These are phyloP conservation scores for Alligator mississippiensis DNA, from an alignment of 2,113 vertebrate species.

Conservation along the genomic window DNA sequence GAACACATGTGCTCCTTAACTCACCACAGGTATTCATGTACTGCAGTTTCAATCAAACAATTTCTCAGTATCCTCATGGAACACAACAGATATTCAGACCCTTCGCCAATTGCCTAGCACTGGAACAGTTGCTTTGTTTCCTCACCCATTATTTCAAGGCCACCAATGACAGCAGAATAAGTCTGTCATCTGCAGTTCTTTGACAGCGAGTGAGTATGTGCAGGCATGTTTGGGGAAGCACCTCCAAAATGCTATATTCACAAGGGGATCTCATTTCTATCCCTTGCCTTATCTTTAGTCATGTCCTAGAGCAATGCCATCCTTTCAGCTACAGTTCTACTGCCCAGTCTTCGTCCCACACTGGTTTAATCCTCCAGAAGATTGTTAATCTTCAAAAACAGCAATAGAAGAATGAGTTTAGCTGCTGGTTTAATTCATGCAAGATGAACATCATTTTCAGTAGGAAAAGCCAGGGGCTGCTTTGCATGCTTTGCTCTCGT, in stretches of 20 bases:
- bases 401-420: not conserved
- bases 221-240: too few relatives aligned
- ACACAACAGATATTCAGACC: not conserved
- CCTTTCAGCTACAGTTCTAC: not conserved
- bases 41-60: not conserved
- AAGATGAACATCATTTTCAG: not conserved
- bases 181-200: too few relatives aligned
- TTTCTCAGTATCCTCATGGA: not conserved
- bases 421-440: not conserved
- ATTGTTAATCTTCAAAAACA: not conserved
- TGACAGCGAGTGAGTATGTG: too few relatives aligned
- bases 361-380: too few relatives aligned
- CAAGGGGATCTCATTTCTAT: not conserved
- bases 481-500: rapidly evolving
- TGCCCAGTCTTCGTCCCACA: not conserved
- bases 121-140: not conserved
- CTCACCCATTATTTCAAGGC: not conserved
- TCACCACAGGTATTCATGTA: not conserved
- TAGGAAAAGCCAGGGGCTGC: not conserved
- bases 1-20: not conserved
- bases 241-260: not conserved
- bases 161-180: not conserved
- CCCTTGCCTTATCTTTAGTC: not conserved
- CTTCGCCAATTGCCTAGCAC: not conserved
- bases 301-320: not conserved